Evolutionary conservation across 2,797 vertebrate genomes (phyloP).

Genomic region (Syngnathus rostellatus): DNA sequence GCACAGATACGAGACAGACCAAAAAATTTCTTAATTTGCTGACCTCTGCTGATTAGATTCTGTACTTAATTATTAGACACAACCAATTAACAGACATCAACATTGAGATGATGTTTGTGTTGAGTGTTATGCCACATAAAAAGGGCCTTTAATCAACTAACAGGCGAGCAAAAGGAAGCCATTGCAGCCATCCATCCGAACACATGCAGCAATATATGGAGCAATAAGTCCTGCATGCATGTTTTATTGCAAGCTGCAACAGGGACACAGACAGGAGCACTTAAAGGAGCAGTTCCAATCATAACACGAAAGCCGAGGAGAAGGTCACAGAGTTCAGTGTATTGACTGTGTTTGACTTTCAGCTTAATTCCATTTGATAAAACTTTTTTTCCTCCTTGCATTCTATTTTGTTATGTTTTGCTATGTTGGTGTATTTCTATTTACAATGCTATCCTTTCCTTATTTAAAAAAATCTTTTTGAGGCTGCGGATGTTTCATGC

Average conservation of each 20-base stretch:
- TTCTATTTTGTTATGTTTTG: not conserved
- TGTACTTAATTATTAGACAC: not conserved
- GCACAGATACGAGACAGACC: too few species aligned
- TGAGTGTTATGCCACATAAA: not conserved
- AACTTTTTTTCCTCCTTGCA: not conserved
- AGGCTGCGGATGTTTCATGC: too few species aligned
- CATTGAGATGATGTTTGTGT: not conserved
- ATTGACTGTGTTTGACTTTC: conserved; percentile 26
- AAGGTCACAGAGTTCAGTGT: conserved; percentile 32
- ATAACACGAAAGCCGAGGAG: conserved; percentile 31
- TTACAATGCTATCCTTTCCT: not conserved
- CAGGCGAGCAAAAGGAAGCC: conserved; percentile 18
- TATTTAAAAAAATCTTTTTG: too few species aligned
- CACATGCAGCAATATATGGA: conserved; percentile 25
- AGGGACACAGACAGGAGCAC: conserved; percentile 41
- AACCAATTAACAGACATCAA: not conserved
- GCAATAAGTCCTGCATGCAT: conserved; percentile 43
- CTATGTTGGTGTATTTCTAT: not conserved
- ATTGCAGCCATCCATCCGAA: conserved; percentile 15
- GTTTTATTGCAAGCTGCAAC: conserved; percentile 50
- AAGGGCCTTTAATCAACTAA: conserved; percentile 28
- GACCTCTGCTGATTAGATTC: not conserved
- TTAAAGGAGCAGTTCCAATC: conserved; percentile 54
- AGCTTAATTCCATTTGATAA: not conserved
- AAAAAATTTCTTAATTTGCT: too few species aligned